Base-by-base conservation (phyloP, 2,888 invertebrate species). In the Myathropa florea region DNA sequence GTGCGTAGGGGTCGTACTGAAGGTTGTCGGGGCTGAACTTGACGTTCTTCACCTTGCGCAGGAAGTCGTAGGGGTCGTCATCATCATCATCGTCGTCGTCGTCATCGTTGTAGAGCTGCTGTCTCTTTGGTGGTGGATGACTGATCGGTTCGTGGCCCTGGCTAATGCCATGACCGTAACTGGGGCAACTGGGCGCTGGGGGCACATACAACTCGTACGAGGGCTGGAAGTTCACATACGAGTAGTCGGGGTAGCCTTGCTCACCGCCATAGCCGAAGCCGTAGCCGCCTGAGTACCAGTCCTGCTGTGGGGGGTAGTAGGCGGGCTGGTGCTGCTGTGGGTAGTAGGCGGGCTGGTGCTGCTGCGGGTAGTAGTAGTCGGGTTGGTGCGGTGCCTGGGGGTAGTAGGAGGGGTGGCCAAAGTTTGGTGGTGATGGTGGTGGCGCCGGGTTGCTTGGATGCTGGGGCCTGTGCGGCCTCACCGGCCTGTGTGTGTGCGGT, bases 311-410 rank as follows among this genome's bases (percentile, higher is more conserved):
- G 21, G 70, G 70, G 21, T 63, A 68, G 14, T 55, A 70, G 2
- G 61, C 63, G 3, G 33, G 55, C 6, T 61, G 68, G 18, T 39
- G n/a, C 10, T 18, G 53, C 21, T 36, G 65, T 1, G 53, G 67
- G 21, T 26, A 71, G 39, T 60, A 60, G 7, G 26, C 14, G 18
- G 59, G 33, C 33, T 33, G 33, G 33, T 33, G 12, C 12, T 46
- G 46, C n/a, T 46, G 61, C 12, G 65, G 57, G 26, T 61, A 63
- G 55, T 70, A 78, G 46, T 39, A 78, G 14, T 70, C 55, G 0
- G 60, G 67, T 24, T 76, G 76, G 12, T 78, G 18, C 3, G 68
- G 68, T 0, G 70, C 24, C 26, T 70, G 70, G 1, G 72, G 75
- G 21, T 75, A 65, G 39, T 75, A 61, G 6, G 78, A 0, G 0